Conservation (phyloP, 2,888 invertebrate genomes). For the Laspeyria flexula region DNA sequence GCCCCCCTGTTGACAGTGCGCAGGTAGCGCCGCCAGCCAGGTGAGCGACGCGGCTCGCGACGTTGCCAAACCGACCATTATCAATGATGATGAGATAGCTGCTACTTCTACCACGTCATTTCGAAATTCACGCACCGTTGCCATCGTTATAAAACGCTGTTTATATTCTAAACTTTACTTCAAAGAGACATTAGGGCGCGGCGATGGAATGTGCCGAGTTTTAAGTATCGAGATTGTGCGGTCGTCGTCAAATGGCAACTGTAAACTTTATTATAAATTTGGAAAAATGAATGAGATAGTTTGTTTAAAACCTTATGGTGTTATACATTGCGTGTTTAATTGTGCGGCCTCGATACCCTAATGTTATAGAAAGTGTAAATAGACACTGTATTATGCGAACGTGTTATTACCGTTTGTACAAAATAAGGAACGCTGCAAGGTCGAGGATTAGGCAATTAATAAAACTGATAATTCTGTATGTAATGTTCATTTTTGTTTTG, state of each 20-base stretch:
- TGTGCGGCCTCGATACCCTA: slow-evolving; percentile 51
- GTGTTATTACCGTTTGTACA: slow-evolving; percentile 31
- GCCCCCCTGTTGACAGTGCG: slow-evolving; percentile 83
- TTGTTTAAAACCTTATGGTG: slow-evolving; percentile 30
- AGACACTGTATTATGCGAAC: slow-evolving; percentile 48
- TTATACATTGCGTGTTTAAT: slow-evolving; percentile 58
- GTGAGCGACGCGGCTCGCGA: slow-evolving; percentile 82
- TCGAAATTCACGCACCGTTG: slow-evolving; percentile 70
- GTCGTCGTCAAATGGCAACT: slow-evolving; percentile 28
- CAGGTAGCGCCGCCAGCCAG: slow-evolving; percentile 85
- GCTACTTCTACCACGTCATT: slow-evolving; percentile 64
- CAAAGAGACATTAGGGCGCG: slow-evolving; percentile 42
- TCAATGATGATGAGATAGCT: slow-evolving; percentile 83
- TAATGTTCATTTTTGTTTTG: slow-evolving; percentile 15
- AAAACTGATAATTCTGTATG: slow-evolving; percentile 21
- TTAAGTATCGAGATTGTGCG: slow-evolving; percentile 46
- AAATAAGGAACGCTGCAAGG: slow-evolving; percentile 41
- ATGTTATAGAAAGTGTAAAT: slow-evolving; percentile 58
- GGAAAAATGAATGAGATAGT: slow-evolving; percentile 37
- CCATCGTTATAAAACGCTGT: slow-evolving; percentile 63
- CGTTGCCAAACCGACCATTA: slow-evolving; percentile 84
- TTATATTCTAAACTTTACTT: slow-evolving; percentile 41
- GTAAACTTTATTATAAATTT: slow-evolving; percentile 35
- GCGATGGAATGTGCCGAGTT: slow-evolving; percentile 53
- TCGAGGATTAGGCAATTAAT: slow-evolving; percentile 45